These are phyloP conservation scores for Cyprinodon diabolis DNA, from an alignment of 2,797 vertebrate genomes.

Conservation along the genomic window DNA sequence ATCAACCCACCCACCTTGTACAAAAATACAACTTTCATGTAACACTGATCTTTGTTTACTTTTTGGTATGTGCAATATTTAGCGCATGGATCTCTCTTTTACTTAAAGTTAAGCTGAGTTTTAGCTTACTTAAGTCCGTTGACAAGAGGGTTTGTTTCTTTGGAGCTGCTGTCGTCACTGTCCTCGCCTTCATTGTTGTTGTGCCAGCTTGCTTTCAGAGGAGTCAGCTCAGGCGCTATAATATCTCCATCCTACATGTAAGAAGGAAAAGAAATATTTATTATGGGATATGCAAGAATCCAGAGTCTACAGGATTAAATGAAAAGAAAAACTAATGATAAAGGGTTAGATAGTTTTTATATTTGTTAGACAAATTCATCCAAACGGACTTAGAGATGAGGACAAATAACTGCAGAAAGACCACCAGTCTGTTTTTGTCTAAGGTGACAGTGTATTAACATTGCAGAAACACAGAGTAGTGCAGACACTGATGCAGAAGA, in stretches of 20 bases:
- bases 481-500: too few species aligned
- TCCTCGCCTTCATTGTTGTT: slow-evolving; percentile 30
- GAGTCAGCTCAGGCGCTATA: slow-evolving; percentile 87
- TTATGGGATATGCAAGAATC: not conserved
- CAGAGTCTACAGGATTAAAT: not conserved
- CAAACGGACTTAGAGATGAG: too few species aligned
- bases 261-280: not conserved
- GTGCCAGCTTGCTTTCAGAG: slow-evolving; percentile 80
- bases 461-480: too few species aligned
- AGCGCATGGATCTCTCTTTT: not conserved
- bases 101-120: slow-evolving; percentile 35
- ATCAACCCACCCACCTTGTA: slow-evolving; percentile 11
- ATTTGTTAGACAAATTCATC: too few species aligned
- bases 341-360: not conserved
- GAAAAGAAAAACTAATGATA: not conserved
- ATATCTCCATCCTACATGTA: slow-evolving; percentile 84
- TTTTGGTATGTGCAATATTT: slow-evolving; percentile 9
- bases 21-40: slow-evolving; percentile 25
- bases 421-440: too few species aligned
- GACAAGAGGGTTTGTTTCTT: accelerated
- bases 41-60: slow-evolving; percentile 11
- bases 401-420: too few species aligned
- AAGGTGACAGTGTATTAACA: too few species aligned
- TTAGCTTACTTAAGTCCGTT: slow-evolving; percentile 37
- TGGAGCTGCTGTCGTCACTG: not conserved